phyloP scores from a whole-genome alignment of 2,888 invertebrate genomes.

The Ernsta delagoae region DNA sequence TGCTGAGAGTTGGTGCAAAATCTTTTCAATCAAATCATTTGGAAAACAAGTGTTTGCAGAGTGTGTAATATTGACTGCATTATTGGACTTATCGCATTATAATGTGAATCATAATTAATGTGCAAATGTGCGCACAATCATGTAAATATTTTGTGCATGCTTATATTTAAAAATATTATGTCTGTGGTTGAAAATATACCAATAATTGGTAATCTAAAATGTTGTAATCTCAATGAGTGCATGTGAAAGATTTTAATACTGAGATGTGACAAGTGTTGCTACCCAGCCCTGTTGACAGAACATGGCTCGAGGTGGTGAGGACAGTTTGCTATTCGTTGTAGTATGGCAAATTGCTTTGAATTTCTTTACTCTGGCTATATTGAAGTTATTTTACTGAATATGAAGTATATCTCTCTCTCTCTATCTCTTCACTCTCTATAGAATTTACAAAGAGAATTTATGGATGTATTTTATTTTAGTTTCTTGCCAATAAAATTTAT shows the following conservation, averaged over 20 bases:
- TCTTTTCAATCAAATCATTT: conserved; percentile 42
- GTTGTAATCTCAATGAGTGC: conserved; percentile 82
- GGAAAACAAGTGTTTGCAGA: conserved; percentile 60
- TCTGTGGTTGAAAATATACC: conserved; percentile 57
- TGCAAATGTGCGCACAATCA: conserved; percentile 80
- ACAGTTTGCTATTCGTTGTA: conserved; percentile 77
- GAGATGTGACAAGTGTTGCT: conserved; percentile 59
- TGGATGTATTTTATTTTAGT: conserved; percentile 67
- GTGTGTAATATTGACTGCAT: conserved; percentile 73
- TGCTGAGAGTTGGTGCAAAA: conserved; percentile 79
- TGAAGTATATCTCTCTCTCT: conserved; percentile 66
- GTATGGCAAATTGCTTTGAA: conserved; percentile 75
- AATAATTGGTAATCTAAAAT: conserved; percentile 66
- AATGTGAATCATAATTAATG: conserved; percentile 76
- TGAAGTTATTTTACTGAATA: conserved; percentile 44
- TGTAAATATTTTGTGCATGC: conserved; percentile 80
- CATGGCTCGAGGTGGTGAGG: conserved; percentile 70
- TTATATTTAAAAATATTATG: conserved; percentile 56
- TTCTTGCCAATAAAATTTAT: conserved; percentile 83
- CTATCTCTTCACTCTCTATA: conserved; percentile 75
- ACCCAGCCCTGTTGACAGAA: conserved; percentile 77
- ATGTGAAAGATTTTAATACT: conserved; percentile 61
- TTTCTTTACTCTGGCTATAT: conserved; percentile 61
- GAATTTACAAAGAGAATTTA: conserved; percentile 68
- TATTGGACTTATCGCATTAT: conserved; percentile 74